A percentile compares a stretch with the other conserved stretches of the same genome.
phyloP scores from a whole-genome alignment of 1,140 invertebrate genomes.

The Drosophila bocki region DNA sequence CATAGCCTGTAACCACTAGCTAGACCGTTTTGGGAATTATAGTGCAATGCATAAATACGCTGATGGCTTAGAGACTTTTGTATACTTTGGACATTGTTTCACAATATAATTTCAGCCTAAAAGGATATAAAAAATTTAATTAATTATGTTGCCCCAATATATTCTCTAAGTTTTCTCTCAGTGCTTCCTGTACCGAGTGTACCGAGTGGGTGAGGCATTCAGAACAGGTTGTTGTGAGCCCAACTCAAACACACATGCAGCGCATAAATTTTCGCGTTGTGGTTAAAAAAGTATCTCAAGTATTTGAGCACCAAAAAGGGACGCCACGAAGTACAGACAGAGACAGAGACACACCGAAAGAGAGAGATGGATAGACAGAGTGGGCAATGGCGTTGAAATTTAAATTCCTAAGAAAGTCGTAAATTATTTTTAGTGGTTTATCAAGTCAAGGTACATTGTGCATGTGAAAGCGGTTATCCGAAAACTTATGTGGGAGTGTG shows the following conservation, averaged over 20 bases:
- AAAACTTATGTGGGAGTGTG: constrained; percentile 44
- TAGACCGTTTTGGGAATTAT: neutral
- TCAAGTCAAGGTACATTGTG: constrained; percentile 67
- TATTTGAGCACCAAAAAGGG: constrained; percentile 48
- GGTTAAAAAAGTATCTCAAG: constrained; percentile 70
- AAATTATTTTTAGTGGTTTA: constrained; percentile 84
- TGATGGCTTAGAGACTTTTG: too few species aligned
- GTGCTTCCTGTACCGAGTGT: constrained; percentile 7
- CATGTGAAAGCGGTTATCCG: constrained; percentile 45
- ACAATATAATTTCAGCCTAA: neutral
- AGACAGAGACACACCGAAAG: neutral
- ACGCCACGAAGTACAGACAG: constrained; percentile 1
- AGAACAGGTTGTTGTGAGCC: constrained; percentile 73
- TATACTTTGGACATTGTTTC: neutral
- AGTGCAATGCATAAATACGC: neutral
- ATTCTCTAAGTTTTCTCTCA: neutral
- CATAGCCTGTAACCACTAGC: neutral
- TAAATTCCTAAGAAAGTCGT: constrained; percentile 80
- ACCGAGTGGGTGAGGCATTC: constrained; percentile 39
- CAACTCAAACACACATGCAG: constrained; percentile 56
- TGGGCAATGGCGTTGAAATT: constrained; percentile 72
- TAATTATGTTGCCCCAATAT: neutral
- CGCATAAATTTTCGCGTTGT: constrained; percentile 68
- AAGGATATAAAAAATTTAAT: neutral
- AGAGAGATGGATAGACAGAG: constrained; percentile 6